Conservation (phyloP, 1,140 invertebrate genomes). For the Drosophila pandora region DNA sequence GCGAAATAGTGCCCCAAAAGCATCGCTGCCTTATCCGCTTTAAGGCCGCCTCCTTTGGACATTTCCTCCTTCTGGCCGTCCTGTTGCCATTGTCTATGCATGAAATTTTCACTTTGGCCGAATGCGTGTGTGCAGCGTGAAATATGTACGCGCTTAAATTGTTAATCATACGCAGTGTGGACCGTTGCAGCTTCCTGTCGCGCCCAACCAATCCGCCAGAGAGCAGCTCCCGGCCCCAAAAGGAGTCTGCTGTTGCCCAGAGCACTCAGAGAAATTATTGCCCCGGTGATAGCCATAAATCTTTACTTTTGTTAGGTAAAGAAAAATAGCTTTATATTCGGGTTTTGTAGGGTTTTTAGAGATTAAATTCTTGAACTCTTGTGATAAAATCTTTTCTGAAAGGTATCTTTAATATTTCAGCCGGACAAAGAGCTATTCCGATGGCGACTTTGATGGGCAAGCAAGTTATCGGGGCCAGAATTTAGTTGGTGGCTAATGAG, state of each 20-base stretch:
- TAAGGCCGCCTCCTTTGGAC: constrained; percentile 10
- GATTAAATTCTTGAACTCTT: background rate
- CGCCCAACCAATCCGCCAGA: constrained; percentile 38
- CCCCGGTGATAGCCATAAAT: constrained; percentile 4
- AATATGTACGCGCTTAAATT: constrained; percentile 72
- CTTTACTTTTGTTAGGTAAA: background rate
- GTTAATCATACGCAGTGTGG: constrained; percentile 77
- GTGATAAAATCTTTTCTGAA: too few relatives aligned
- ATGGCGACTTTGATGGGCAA: constrained; percentile 33
- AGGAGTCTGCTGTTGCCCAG: constrained; percentile 2
- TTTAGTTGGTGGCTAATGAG: constrained; percentile 32
- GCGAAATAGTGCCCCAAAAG: constrained; percentile 26
- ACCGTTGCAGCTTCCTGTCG: constrained; percentile 35
- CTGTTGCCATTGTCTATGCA: constrained; percentile 42
- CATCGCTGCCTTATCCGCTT: constrained; percentile 12
- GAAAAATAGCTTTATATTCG: background rate
- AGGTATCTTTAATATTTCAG: too few relatives aligned
- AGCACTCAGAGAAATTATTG: constrained; percentile 33
- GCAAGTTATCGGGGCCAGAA: constrained; percentile 19
- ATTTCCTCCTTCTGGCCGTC: background rate
- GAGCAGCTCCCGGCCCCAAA: constrained; percentile 9
- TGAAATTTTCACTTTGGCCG: constrained; percentile 54
- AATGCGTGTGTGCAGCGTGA: constrained; percentile 44
- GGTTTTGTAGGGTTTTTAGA: background rate
- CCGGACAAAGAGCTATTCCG: background rate